Base-by-base conservation (phyloP, 2,797 vertebrate species). In the Cichlasoma orientale region DNA sequence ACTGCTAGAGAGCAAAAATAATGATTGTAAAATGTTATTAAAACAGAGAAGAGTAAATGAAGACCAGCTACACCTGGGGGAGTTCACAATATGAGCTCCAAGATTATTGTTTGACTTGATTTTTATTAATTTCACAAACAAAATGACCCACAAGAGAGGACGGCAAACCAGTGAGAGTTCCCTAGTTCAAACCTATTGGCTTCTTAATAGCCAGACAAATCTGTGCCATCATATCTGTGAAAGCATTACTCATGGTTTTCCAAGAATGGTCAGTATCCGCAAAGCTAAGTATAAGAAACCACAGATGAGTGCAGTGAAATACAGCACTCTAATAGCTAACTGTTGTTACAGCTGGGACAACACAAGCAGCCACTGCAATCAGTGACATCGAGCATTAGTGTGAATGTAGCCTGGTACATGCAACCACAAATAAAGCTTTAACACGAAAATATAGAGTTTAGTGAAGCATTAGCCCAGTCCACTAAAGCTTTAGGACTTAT, bases 291-390 rank as follows among this genome's bases (percentile, higher is more conserved):
- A 75, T 56, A 79, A 69, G 72, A 78, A 76, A 52, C 80, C 86
- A 85, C 77, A 84, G 72, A 82, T 19, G 81, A 86, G 56, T 78
- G 63, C 83, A 84, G 25, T 86, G 58, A 89, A 80, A 83, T 75
- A 79, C 86, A 85, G 79, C 54, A 38, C 83, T 78, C 78, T 84
- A 87, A 81, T 88, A 86, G 83, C 70, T 82, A 82, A 71, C 76
- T 92, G 93, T 94, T 95, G 92, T 89, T 83, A 92, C 94, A 95
- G 93, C 94, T 95, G 95, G 89, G 82, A 89, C 77, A 72, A 77
- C 89, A 92, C 84, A 90, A 93, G 91, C 92, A 92, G 86, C 88
- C 82, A 85, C 86, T 56, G 81, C 89, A 93, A 93, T 93, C 91
- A 90, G 78, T 85, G 88, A 88, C 92, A 89, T 18, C 80, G 83